Base-by-base conservation (phyloP, 1,140 invertebrate genomes). In the Microvelia longipes region DNA sequence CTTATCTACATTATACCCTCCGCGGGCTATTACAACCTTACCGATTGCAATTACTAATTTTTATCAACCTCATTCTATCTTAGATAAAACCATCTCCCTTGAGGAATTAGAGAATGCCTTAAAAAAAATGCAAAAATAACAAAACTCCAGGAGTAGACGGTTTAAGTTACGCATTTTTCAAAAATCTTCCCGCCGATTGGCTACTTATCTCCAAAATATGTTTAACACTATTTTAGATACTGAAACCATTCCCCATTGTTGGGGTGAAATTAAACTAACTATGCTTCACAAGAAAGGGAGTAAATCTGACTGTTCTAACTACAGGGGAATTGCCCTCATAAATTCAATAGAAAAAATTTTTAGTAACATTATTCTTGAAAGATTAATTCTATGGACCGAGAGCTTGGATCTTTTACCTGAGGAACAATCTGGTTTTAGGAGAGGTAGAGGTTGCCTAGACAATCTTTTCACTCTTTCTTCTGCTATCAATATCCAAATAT, bases 11-110 rank as follows among this genome's bases (percentile, higher is more conserved):
- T n/a, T n/a, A n/a, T n/a, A n/a, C n/a, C n/a, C n/a, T n/a, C n/a
- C n/a, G n/a, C n/a, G n/a, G n/a, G n/a, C n/a, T n/a, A n/a, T n/a
- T n/a, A n/a, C n/a, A n/a, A n/a, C n/a, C n/a, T n/a, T n/a, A n/a
- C n/a, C n/a, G 35, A 50, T 19, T 5, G 35, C 35, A 50, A 19
- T 50, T 50, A 50, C 35, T 50, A 11, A 50, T 50, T 50, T 11
- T 50, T 19, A 50, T 11, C 35, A 50, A 11, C 35, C 35, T 11
- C 35, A 50, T 19, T 19, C 35, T 19, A 50, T 19, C 19, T 19
- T 50, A 11, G 35, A 50, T 19, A 11, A 5, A 26, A 64, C 71
- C 63, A 71, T 74, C 28, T 65, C 35, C 19, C 5, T 50, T 11
- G 35, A 50, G 19, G 35, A 50, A 50, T 19, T 50, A 11, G 19